A percentile compares a stretch with the other conserved stretches of the same genome.
Evolutionary conservation across 2,888 invertebrate species (phyloP).

Genomic region (Lasioglossum calceatum): DNA sequence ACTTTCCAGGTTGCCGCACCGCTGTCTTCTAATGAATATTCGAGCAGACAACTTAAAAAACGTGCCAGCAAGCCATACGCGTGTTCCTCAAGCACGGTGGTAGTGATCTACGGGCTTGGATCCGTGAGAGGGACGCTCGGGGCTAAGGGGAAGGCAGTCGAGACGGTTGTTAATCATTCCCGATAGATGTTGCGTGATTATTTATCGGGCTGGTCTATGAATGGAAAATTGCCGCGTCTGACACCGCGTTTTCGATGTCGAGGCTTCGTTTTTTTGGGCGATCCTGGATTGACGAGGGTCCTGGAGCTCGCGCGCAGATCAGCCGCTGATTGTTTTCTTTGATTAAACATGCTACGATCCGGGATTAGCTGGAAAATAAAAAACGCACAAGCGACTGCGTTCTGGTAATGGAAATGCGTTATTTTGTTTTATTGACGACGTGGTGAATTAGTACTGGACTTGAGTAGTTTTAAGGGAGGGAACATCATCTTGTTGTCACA

Average conservation of each 20-base stretch:
- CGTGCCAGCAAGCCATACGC: conserved; percentile 28
- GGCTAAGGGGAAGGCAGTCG: background rate
- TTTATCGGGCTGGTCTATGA: conserved; percentile 62
- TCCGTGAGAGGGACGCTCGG: conserved; percentile 7
- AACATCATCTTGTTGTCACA: background rate
- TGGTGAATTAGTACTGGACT: background rate
- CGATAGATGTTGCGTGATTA: conserved; percentile 57
- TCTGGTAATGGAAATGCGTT: background rate
- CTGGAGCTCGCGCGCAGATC: background rate
- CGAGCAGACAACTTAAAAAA: conserved; percentile 54
- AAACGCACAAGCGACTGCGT: background rate
- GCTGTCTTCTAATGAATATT: conserved; percentile 64
- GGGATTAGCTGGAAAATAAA: background rate
- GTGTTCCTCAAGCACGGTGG: conserved; percentile 17
- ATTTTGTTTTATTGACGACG: background rate
- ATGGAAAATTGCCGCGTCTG: conserved; percentile 57
- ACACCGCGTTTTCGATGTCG: conserved; percentile 26
- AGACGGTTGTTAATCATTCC: conserved; percentile 64
- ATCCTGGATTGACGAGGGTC: conserved; percentile 1
- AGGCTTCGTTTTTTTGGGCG: background rate
- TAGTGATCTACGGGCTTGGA: conserved; percentile 53
- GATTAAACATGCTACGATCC: background rate
- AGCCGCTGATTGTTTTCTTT: background rate
- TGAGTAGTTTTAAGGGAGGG: background rate
- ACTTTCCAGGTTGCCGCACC: background rate